A percentile compares a stretch with the other conserved stretches of the same genome.
Conservation (phyloP, 2,888 invertebrate genomes). For the Chelonus formosanus region DNA sequence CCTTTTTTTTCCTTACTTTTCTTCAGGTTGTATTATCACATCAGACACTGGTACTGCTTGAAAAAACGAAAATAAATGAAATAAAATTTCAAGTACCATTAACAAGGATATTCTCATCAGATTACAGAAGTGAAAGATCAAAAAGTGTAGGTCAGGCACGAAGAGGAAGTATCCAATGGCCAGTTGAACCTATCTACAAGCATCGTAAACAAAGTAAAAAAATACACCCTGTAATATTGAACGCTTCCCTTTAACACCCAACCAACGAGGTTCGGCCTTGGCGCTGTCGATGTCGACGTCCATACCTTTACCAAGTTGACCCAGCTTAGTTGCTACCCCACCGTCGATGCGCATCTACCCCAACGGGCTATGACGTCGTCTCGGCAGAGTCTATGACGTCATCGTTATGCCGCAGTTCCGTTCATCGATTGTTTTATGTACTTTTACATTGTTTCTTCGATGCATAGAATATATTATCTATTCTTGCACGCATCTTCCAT, state of each 20-base stretch:
- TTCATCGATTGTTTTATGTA: conserved; percentile 54
- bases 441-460: conserved; percentile 5
- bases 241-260: conserved; percentile 45
- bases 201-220: too few species aligned
- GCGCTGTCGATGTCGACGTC: conserved; percentile 55
- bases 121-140: background rate
- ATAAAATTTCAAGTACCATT: conserved; percentile 9
- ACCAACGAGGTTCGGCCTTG: conserved; percentile 64
- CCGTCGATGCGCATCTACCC: conserved; percentile 28
- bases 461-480: background rate
- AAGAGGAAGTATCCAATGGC: background rate
- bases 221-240: conserved; percentile 30
- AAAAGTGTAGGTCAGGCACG: conserved; percentile 32
- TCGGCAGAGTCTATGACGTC: conserved; percentile 59
- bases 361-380: conserved; percentile 53
- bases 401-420: conserved; percentile 63
- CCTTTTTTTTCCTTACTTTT: too few species aligned
- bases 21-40: too few species aligned
- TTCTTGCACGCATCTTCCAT: background rate
- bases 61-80: background rate
- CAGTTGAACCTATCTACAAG: background rate
- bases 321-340: conserved; percentile 41
- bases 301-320: conserved; percentile 46
- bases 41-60: too few species aligned
- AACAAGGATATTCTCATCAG: conserved; percentile 8